Conservation (phyloP, 2,888 invertebrate genomes). For the Gerosis bhagava region DNA sequence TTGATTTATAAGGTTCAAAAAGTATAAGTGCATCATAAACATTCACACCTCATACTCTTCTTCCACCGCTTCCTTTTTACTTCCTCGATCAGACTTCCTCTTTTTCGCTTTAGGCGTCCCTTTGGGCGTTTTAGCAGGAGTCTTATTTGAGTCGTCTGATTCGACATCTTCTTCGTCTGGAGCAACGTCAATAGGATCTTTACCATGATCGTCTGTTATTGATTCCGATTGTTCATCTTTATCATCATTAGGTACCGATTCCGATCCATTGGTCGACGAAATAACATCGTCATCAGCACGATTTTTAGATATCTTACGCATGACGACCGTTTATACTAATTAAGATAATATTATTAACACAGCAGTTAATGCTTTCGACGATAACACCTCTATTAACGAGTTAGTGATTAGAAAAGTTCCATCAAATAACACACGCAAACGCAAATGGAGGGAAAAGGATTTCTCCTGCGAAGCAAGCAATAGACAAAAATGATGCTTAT, state of each 20-base stretch:
- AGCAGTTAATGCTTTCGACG: too few species aligned
- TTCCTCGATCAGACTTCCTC: conserved; percentile 54
- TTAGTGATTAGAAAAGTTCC: not conserved
- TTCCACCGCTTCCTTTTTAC: conserved; percentile 44
- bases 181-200: conserved; percentile 22
- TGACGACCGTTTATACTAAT: conserved; percentile 41
- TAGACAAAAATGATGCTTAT: conserved; percentile 19
- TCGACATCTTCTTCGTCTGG: conserved; percentile 27
- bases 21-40: too few species aligned
- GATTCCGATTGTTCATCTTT: conserved; percentile 38
- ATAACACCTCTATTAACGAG: too few species aligned
- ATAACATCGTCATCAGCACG: conserved; percentile 70
- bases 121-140: conserved; percentile 48
- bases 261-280: conserved; percentile 74
- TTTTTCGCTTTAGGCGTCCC: conserved; percentile 55
- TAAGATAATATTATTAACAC: too few species aligned
- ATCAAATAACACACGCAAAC: conserved; percentile 4
- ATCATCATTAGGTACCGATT: conserved; percentile 47
- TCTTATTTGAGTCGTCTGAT: conserved; percentile 32
- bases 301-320: conserved; percentile 73
- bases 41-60: conserved; percentile 79
- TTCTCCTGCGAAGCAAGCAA: too few species aligned
- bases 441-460: conserved; percentile 38
- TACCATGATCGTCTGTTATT: conserved; percentile 42
- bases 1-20: too few species aligned